Evolutionary conservation across 2,888 invertebrate genomes (phyloP), one percentile per base, ranked within the genome.

Genomic region (Phaedon cochleariae): DNA sequence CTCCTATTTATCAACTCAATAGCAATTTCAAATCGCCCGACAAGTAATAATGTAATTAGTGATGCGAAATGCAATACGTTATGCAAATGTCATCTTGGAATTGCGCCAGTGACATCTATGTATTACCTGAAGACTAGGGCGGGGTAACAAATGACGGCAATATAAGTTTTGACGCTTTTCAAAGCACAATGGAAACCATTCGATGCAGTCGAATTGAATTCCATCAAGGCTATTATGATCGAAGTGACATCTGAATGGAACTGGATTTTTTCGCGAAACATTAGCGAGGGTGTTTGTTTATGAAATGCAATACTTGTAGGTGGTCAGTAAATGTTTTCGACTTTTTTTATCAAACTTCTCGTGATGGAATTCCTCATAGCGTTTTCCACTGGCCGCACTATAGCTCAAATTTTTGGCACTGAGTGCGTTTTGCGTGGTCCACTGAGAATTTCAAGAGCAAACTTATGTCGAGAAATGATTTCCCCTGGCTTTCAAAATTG

Each of bases 11-110:
- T 70, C 68, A 68, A 64, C 53, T 63, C 57, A 64, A 68, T 66
- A 65, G 68, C 62, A 64, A 61, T 66, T 64, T 64, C 61, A 55
- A 64, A 61, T 62, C 61, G 53, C 26, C 60, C 65, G 71, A 65
- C 69, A 64, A 54, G 65, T 68, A 69, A 71, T 71, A 68, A 63
- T 64, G 67, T 69, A 69, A 71, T 69, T 69, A 69, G 71, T 46
- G 57, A 62, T 60, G 62, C 37, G 61, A 59, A 63, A 57, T 59
- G 68, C 68, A 37, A 68, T 68, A 68, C 61, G 64, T 68, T 70
- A 70, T 68, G 67, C 61, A 70, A 67, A 70, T 68, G 68, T 70
- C 67, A 70, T 68, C 64, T 34, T 54, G 41, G 63, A 68, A 67
- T 65, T 68, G 70, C 70, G 48, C 52, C 65, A 63, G 61, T 67